A percentile compares a stretch with the other conserved stretches of the same genome.
Evolutionary conservation across 2,113 vertebrate species (phyloP).

Genomic region (Prunella himalayana): DNA sequence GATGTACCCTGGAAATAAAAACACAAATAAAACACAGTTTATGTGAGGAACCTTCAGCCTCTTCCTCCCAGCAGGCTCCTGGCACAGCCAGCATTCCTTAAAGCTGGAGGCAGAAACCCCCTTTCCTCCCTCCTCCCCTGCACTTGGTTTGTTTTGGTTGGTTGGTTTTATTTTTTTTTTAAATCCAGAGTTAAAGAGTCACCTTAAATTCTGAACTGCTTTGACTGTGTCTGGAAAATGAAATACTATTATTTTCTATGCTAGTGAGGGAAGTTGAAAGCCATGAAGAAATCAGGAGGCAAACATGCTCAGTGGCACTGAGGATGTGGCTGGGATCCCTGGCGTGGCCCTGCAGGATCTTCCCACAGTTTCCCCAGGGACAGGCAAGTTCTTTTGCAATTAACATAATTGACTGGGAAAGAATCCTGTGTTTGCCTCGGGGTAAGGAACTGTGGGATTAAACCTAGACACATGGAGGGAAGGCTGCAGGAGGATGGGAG

Average conservation of each 20-base stretch:
- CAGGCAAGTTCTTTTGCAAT: conserved; percentile 7
- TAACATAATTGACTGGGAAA: conserved; percentile 41
- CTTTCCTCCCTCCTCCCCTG: background rate
- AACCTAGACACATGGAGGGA: background rate
- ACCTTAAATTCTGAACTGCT: background rate
- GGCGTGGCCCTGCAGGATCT: background rate
- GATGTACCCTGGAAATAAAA: background rate
- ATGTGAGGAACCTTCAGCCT: background rate
- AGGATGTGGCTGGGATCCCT: background rate
- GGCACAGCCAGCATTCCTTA: background rate
- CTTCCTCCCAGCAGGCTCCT: background rate
- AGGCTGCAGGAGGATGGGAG: background rate
- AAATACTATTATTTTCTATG: background rate
- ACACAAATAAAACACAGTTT: fast-evolving
- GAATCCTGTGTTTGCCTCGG: background rate
- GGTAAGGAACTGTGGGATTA: conserved; percentile 39
- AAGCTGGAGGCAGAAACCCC: background rate
- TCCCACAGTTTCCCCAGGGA: conserved; percentile 24
- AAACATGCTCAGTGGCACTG: background rate
- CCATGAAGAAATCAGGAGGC: background rate
- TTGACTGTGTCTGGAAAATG: background rate
- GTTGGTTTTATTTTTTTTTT: too few species aligned
- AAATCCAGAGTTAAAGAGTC: background rate
- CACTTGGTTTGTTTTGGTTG: background rate
- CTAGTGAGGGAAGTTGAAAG: background rate